Base-by-base conservation (phyloP, 2,113 vertebrate genomes). In the Psilopsiagon aymara region DNA sequence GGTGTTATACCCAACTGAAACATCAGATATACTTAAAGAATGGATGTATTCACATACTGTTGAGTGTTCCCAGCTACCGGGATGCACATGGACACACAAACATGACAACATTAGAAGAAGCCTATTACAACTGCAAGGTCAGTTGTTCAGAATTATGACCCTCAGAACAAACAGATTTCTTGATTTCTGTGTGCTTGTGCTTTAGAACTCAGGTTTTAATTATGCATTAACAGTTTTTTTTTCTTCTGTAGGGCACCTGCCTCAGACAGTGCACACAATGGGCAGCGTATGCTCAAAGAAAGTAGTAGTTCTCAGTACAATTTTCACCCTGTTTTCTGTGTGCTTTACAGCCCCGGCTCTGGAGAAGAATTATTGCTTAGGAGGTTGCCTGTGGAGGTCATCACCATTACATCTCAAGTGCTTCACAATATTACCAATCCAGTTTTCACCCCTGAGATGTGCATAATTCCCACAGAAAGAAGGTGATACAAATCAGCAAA, bases 1-100 rank as follows among this genome's bases (percentile, higher is more conserved):
- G 93, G 93, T 91, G 96, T 92, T 92, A 96, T 96, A 96, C 82
- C 85, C 43, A 27, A 93, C 80, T 31, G 44, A 96, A 93, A 93
- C 75, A 86, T 80, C 82, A 92, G 96, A 96, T 96, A 84, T 79
- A 52, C 74, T 52, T 82, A 43, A 94, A 88, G 57, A 92, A 82
- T 95, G 83, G 73, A 31, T 60, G 28, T 57, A 41, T 62, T 20
- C 24, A 28, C 24, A 4, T 55, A 66, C 39, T 87, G 52, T 60
- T 95, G 81, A 82, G 47, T 79, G 83, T 84, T 92, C 77, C 25
- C 60, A 86, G 60, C 46, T 82, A 44, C 82, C 67, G 76, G 60
- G 59, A 88, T 0, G 4, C 53, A 47, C 66, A 71, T 17, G 59
- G 82, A 59, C 75, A 79, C 46, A 64, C 31, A 90, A 66, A 62